These are phyloP conservation scores for Hermetia illucens DNA, from an alignment of 1,140 invertebrate species.

Conservation along the genomic window DNA sequence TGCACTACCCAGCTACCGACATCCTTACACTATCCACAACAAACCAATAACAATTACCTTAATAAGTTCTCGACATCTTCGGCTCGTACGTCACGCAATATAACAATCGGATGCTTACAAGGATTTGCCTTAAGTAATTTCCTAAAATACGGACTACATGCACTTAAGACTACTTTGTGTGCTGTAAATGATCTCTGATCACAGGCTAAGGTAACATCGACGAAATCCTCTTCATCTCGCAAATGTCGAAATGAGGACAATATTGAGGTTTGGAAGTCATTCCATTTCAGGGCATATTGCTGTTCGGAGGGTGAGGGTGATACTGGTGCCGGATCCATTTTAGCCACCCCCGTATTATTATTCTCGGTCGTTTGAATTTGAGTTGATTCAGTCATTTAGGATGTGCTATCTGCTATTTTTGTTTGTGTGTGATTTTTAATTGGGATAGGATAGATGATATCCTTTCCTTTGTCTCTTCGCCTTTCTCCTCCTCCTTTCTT, in stretches of 20 bases:
- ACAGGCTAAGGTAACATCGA: conserved; percentile 85
- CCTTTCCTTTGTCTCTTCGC: too few relatives aligned
- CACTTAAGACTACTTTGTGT: conserved; percentile 81
- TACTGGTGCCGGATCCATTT: conserved; percentile 28
- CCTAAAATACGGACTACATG: conserved; percentile 84
- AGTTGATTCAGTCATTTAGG: conserved; percentile 29
- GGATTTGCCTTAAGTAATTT: conserved; percentile 81
- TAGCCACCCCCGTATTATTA: conserved; percentile 28
- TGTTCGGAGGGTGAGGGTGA: conserved; percentile 43
- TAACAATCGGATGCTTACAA: conserved; percentile 87
- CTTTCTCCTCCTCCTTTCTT: too few relatives aligned
- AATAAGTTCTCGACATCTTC: conserved; percentile 82
- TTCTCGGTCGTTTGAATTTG: conserved; percentile 27
- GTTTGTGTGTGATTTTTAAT: too few relatives aligned
- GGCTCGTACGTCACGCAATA: conserved; percentile 73
- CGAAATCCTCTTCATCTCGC: conserved; percentile 72
- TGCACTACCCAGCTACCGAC: too few relatives aligned
- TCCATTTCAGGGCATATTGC: conserved; percentile 86
- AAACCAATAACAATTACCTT: too few relatives aligned
- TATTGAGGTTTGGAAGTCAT: conserved; percentile 82
- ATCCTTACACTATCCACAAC: too few relatives aligned
- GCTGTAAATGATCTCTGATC: conserved; percentile 77
- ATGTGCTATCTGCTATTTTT: too few relatives aligned
- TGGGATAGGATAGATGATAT: too few relatives aligned
- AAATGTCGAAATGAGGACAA: conserved; percentile 74